Conservation (phyloP, 2,888 invertebrate genomes). For the Mesorhabditis belari region DNA sequence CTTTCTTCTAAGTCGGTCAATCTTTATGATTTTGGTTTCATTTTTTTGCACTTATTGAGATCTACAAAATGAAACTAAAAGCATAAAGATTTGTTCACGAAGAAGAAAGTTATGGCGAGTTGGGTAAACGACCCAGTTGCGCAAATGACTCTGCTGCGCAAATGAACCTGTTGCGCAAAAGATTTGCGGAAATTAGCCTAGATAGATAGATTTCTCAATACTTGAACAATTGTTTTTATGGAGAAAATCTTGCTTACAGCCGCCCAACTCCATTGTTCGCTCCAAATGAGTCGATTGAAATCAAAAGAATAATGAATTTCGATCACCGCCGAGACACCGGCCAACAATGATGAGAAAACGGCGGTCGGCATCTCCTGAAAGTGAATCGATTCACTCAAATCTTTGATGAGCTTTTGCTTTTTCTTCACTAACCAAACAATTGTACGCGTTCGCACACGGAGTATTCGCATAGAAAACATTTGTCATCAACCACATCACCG, state of each 20-base stretch:
- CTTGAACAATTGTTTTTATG: neutral
- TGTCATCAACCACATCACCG: slow-evolving; percentile 34
- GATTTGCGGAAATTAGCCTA: neutral
- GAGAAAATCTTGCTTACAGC: slow-evolving; percentile 20
- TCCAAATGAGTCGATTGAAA: slow-evolving; percentile 31
- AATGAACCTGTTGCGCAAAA: too few relatives aligned
- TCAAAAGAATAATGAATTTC: slow-evolving; percentile 48
- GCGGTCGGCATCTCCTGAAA: slow-evolving; percentile 48
- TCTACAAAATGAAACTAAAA: too few relatives aligned
- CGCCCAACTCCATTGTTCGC: slow-evolving; percentile 40
- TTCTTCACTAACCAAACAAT: slow-evolving; percentile 34
- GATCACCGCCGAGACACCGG: slow-evolving; percentile 43
- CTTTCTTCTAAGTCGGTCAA: too few relatives aligned
- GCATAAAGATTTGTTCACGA: too few relatives aligned
- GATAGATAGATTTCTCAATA: neutral
- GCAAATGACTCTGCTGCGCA: too few relatives aligned
- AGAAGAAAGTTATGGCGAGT: too few relatives aligned
- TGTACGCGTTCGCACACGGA: slow-evolving; percentile 30
- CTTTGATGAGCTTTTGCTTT: neutral
- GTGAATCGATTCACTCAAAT: neutral
- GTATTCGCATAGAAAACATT: slow-evolving; percentile 28
- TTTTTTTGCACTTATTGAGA: too few relatives aligned
- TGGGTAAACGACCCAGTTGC: too few relatives aligned
- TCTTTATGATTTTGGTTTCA: too few relatives aligned
- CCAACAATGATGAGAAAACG: slow-evolving; percentile 39